Evolutionary conservation across 2,888 invertebrate species (phyloP).

Genomic region (Drosophila anomelani): DNA sequence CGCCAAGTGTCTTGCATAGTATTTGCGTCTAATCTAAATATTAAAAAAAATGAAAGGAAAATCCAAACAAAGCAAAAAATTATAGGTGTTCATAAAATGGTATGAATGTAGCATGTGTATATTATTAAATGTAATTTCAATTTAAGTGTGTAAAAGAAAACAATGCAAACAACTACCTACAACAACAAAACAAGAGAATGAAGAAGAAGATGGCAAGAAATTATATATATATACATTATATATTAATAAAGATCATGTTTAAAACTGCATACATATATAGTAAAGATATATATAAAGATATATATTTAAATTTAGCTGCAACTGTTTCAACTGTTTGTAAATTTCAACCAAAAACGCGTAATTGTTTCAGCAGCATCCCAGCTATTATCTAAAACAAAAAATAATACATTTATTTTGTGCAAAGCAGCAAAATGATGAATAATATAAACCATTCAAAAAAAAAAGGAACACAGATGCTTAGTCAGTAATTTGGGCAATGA

Average conservation of each 20-base stretch:
- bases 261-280: conserved; percentile 46
- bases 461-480: conserved; percentile 42
- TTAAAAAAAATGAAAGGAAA: conserved; percentile 20
- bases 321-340: conserved; percentile 64
- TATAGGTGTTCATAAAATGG: conserved; percentile 67
- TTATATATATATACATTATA: conserved; percentile 47
- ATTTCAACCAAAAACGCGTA: conserved; percentile 54
- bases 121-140: conserved; percentile 52
- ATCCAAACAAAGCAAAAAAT: conserved; percentile 45
- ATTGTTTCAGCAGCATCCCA: conserved; percentile 52
- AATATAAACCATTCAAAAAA: conserved; percentile 1
- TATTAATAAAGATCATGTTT: conserved; percentile 55
- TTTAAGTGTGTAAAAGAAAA: conserved; percentile 53
- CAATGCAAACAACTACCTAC: conserved; percentile 77
- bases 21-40: conserved; percentile 66
- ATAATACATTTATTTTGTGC: conserved; percentile 41
- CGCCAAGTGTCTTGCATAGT: conserved; percentile 74
- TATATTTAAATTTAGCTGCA: conserved; percentile 64
- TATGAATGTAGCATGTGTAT: conserved; percentile 51
- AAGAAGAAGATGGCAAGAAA: conserved; percentile 51
- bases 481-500: conserved; percentile 47
- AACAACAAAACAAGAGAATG: conserved; percentile 46
- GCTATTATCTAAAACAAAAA: conserved; percentile 34
- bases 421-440: conserved; percentile 31
- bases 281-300: conserved; percentile 42